Percentiles rank a stretch among this genome's conserved stretches.
Conservation (phyloP, 1,140 invertebrate species). For the Caenorhabditis latens region DNA sequence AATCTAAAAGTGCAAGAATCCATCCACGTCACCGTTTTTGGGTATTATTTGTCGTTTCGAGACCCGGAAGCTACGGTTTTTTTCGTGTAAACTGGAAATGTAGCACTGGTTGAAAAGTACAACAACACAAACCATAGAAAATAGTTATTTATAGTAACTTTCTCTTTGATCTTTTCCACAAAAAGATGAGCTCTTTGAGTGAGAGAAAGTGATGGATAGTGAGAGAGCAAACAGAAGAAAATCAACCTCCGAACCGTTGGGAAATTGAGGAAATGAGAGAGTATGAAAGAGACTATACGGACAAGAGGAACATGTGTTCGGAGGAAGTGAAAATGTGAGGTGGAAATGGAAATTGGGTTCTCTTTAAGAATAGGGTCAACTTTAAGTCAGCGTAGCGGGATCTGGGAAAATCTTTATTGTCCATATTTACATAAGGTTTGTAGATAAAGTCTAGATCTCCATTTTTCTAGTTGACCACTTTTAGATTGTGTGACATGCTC, state of each 20-base stretch:
- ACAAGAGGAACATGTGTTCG: neutral
- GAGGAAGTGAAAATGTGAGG: too few species aligned
- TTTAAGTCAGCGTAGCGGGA: too few species aligned
- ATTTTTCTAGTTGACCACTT: too few species aligned
- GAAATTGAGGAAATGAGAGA: neutral
- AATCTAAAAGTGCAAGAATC: neutral
- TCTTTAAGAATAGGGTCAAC: too few species aligned
- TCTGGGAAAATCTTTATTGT: too few species aligned
- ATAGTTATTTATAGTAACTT: neutral
- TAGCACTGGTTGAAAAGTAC: neutral
- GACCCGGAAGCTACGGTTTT: constrained; percentile 1
- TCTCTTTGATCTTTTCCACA: constrained; percentile 30
- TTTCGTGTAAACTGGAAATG: neutral
- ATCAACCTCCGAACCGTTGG: constrained; percentile 28
- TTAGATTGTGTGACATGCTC: too few species aligned
- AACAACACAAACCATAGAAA: constrained; percentile 25
- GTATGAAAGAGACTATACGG: neutral
- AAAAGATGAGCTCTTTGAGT: neutral
- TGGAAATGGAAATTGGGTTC: too few species aligned
- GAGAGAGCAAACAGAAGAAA: constrained; percentile 21
- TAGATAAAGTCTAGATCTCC: too few species aligned
- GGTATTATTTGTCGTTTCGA: neutral
- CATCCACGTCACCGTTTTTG: neutral
- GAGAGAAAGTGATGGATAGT: constrained; percentile 3
- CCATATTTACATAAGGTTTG: too few species aligned